These are phyloP conservation scores for Diabrotica balteata DNA, from an alignment of 2,888 invertebrate genomes.

Conservation along the genomic window DNA sequence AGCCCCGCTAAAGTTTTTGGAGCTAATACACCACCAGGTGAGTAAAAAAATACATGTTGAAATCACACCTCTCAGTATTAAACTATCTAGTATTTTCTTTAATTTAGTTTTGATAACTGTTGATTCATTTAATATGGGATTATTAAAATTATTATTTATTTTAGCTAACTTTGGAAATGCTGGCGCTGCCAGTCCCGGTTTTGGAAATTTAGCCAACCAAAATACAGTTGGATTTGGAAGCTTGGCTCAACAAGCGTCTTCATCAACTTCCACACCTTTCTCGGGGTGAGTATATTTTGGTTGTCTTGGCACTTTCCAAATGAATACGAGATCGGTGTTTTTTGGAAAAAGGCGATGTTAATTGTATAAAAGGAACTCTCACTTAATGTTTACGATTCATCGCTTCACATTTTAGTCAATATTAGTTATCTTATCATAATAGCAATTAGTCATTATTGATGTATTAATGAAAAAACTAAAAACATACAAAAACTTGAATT, in stretches of 20 bases:
- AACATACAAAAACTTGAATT: too few species aligned
- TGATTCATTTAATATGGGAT: too few species aligned
- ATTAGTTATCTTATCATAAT: too few species aligned
- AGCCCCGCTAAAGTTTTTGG: slow-evolving; percentile 59
- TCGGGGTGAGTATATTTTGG: slow-evolving; percentile 51
- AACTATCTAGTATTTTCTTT: too few species aligned
- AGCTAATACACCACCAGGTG: slow-evolving; percentile 35
- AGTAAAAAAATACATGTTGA: not conserved
- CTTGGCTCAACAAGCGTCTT: slow-evolving; percentile 65
- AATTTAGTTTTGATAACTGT: too few species aligned
- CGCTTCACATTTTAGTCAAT: not conserved
- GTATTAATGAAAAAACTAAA: too few species aligned
- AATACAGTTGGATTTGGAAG: slow-evolving; percentile 71
- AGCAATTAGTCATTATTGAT: too few species aligned
- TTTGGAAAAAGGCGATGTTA: too few species aligned
- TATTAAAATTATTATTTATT: too few species aligned
- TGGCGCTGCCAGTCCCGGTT: slow-evolving; percentile 56
- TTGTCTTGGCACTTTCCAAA: not conserved
- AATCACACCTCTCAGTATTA: too few species aligned
- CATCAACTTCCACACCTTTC: slow-evolving; percentile 53
- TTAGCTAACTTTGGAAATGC: slow-evolving; percentile 61
- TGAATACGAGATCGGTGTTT: too few species aligned
- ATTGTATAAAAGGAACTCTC: not conserved
- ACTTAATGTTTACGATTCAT: not conserved
- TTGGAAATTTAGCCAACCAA: slow-evolving; percentile 70